A percentile compares a stretch with the other conserved stretches of the same genome.
Evolutionary conservation across 2,888 invertebrate genomes (phyloP).

Genomic region (Charanyca ferruginea): DNA sequence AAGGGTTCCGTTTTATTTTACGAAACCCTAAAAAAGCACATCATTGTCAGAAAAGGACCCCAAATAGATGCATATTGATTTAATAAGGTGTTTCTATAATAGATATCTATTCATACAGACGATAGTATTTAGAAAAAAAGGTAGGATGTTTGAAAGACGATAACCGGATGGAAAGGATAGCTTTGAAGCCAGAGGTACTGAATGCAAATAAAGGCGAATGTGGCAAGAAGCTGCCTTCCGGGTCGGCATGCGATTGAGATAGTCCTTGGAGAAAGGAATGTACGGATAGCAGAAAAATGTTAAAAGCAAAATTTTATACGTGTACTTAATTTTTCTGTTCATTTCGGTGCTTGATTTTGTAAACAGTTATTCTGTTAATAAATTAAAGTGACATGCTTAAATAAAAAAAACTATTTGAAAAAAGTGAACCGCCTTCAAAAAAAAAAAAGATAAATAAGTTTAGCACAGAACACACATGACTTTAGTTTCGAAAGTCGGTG

Average conservation of each 20-base stretch:
- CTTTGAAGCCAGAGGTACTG: conserved; percentile 46
- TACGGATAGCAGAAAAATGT: conserved; percentile 42
- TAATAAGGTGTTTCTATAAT: conserved; percentile 22
- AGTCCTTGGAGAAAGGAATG: conserved; percentile 39
- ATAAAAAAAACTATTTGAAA: no score
- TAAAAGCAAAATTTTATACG: background rate
- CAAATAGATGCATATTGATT: conserved; percentile 10
- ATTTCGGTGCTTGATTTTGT: background rate
- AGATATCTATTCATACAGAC: conserved; percentile 2
- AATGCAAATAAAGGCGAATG: conserved; percentile 59
- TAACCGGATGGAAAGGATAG: conserved; percentile 34
- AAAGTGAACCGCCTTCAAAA: no score
- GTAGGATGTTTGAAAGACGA: conserved; percentile 29
- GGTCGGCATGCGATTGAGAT: conserved; percentile 51
- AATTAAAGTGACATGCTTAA: no score
- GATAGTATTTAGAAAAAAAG: conserved; percentile 31
- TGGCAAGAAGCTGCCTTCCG: conserved; percentile 52
- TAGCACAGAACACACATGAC: no score
- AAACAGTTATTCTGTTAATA: no score
- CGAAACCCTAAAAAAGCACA: no score
- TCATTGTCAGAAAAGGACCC: background rate
- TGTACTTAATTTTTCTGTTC: background rate
- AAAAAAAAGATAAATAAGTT: no score
- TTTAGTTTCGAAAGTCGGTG: no score
- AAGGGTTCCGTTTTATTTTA: no score